Evolutionary conservation across 2,113 vertebrate species (phyloP).

Genomic region (Diglossa brunneiventris): DNA sequence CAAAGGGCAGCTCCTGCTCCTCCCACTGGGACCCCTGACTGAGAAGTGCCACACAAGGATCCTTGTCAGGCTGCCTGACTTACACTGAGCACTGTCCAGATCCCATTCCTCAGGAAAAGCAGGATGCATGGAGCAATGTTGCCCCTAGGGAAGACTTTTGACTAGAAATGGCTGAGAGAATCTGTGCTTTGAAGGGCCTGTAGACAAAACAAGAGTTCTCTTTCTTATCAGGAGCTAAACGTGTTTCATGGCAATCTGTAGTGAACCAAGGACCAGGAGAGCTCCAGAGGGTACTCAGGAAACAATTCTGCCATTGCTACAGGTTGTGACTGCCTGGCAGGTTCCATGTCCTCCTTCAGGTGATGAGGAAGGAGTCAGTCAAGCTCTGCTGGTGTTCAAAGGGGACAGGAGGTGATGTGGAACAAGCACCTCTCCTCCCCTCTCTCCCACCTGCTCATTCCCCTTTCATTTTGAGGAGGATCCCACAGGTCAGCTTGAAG

Average conservation of each 20-base stretch:
- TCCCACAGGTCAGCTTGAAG: background rate
- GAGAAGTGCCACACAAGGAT: background rate
- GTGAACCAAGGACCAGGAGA: background rate
- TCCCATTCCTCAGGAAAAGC: background rate
- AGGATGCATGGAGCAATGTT: background rate
- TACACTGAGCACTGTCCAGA: background rate
- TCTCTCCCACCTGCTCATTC: background rate
- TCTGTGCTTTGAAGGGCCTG: background rate
- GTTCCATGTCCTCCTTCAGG: background rate
- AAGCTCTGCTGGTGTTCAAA: background rate
- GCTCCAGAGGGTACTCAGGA: background rate
- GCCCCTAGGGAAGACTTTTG: background rate
- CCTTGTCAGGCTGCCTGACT: background rate
- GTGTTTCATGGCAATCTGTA: background rate
- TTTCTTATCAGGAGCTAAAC: background rate
- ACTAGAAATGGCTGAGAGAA: background rate
- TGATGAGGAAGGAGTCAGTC: background rate
- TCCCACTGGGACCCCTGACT: background rate
- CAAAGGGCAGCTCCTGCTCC: background rate
- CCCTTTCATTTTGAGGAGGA: background rate
- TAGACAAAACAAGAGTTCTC: background rate
- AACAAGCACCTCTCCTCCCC: background rate
- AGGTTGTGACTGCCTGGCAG: background rate
- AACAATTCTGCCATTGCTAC: background rate
- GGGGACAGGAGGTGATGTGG: background rate